Base-by-base conservation (phyloP, 2,113 vertebrate species). In the Saccopteryx bilineata region DNA sequence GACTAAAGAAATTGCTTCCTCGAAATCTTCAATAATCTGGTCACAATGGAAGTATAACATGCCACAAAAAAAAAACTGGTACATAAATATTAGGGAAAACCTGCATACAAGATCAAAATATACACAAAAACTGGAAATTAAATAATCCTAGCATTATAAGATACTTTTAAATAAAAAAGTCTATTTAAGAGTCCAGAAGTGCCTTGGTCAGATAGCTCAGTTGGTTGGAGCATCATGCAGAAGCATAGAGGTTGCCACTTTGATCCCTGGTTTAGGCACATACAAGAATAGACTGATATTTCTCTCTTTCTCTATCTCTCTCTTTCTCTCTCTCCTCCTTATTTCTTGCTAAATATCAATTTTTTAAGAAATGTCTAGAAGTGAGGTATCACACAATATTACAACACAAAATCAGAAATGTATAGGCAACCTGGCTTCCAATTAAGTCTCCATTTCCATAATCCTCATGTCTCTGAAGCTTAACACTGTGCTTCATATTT, bases 131-230 rank as follows among this genome's bases (percentile, higher is more conserved):
- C 24, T 95, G 3, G 15, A 89, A 93, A 80, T 58, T 61, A 63
- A 24, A 48, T 78, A 11, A 85, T 83, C 19, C 94, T 87, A 69
- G 61, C 87, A 74, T 56, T 54, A 11, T 87, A 91, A 87, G 28
- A 94, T 83, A 60, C 89, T 68, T 85, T 21, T 52, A 86, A 80
- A 60, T 69, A 52, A 28, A 96, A 95, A 86, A 65, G 13, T 83
- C 39, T 81, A 17, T 28, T 39, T 50, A n/a, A 85, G 46, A 66
- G 7, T 90, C 52, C 82, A 80, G 79, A 39, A 39, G 39, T 39
- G 39, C 39, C 39, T 39, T 39, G 39, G 39, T 39, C 39, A 39
- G 39, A 39, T 39, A 39, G 39, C 39, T 39, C 39, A 39, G 39
- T 39, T 39, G 39, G 39, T 39, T 39, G 39, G 39, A 39, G 39